Evolutionary conservation across 2,113 vertebrate species (phyloP), one percentile per base, ranked within the genome.

Genomic region (Sylvietta virens): DNA sequence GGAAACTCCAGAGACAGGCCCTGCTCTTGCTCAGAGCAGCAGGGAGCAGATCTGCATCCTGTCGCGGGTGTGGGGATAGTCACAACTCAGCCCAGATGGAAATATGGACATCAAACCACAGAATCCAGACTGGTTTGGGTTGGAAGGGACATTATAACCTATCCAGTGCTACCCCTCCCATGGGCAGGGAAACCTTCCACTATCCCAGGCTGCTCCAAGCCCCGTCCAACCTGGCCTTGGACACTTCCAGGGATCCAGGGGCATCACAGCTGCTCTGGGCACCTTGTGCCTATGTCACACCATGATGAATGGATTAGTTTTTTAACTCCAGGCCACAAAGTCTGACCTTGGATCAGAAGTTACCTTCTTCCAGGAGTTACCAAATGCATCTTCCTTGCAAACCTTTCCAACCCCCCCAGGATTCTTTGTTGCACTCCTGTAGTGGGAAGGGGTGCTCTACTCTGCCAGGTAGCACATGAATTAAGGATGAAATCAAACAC

Each of bases 191-290:
- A n/a, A 40, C 30, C 13, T 47, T 0, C 61, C 40, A 40, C 40
- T 35, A 0, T 13, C n/a, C 54, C 47, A 82, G 39, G 11, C 0
- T 67, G n/a, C 24, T 76, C 61, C 24, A 3, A 74, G 33, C n/a
- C 45, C 45, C 0, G 0, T 45, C 37, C 39, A 82, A 0, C n/a
- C 21, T 27, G 30, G 61, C 54, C 54, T 47, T 35, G 47, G 40
- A 0, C 39, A 81, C 23, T 74, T 0, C 4, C 39, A 89, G 39
- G 53, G 78, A 81, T 53, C 14, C 44, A 67, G 45, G 24, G 30
- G 45, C 28, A 60, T 53, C 42, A 24, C 86, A 60, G 23, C 39
- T 74, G 1, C 69, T 74, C 69, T 60, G 78, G 31, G 19, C 19
- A 58, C 2, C 15, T 60, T 67, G 33, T 45, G 61, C 53, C 51